Evolutionary conservation across 2,888 invertebrate species (phyloP), one percentile per base, ranked within the genome.

Genomic region (Drosophila ustulata): DNA sequence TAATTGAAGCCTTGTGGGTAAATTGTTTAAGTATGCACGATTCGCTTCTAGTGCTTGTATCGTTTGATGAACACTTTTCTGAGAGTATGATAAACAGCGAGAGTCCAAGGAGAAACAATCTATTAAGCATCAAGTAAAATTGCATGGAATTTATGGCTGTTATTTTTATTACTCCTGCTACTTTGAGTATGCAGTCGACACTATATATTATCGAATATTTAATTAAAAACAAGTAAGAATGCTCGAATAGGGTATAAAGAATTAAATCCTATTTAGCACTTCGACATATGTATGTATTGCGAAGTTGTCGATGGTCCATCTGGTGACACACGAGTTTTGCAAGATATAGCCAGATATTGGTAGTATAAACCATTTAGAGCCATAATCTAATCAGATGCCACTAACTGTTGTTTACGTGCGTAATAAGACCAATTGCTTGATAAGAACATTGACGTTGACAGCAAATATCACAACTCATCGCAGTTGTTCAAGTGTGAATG

Each of bases 1-100:
- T 67, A 82, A 82, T 64, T 68, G 58, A 67, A 82, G 70, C 67
- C 46, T 63, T 71, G 80, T 82, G 85, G 82, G 82, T 82, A 84
- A 80, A 71, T 61, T 64, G 39, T 71, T 61, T 25, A 23, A 58
- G n/a, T 59, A 23, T 39, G 32, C 13, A 52, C 43, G n/a, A 51
- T 45, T 39, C 13, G 46, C 25, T 45, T 55, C 59, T 26, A 18
- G 4, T 13, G 39, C 13, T 30, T 4, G 8, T 9, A 8, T 37
- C n/a, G 13, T 34, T n/a, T 39, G 50, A 23, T 26, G n/a, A 26
- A 5, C 23, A 34, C 7, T 41, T 41, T 28, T 11, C 9, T 11
- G 18, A 3, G 30, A 30, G 37, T 18, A 47, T 13, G 4, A 34
- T 47, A 46, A 57, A 47, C 46, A 57, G 26, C 4, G 18, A 37